phyloP scores from a whole-genome alignment of 2,888 invertebrate genomes.

The Drosophila pseudotalamancana region DNA sequence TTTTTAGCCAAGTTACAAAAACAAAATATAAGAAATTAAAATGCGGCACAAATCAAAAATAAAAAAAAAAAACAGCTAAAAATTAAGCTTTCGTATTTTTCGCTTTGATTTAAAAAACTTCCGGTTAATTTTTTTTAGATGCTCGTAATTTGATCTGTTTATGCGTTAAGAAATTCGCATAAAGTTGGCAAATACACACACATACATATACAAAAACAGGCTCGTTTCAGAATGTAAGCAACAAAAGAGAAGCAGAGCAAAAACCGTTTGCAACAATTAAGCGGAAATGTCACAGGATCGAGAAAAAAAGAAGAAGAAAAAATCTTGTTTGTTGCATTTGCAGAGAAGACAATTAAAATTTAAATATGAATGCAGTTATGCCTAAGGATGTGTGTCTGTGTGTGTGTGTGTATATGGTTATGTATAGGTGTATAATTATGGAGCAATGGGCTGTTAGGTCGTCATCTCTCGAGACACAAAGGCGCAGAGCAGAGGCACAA shows the following conservation, averaged over 20 bases:
- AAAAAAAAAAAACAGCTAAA: conserved; percentile 8
- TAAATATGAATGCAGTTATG: conserved; percentile 64
- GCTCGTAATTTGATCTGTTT: conserved; percentile 76
- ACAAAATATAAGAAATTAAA: not conserved
- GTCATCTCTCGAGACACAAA: conserved; percentile 62
- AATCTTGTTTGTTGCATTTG: conserved; percentile 54
- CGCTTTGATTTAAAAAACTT: conserved; percentile 66
- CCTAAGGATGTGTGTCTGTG: conserved; percentile 6
- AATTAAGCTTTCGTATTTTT: conserved; percentile 37
- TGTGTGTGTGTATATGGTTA: too few relatives aligned
- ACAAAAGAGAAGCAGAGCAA: conserved; percentile 12
- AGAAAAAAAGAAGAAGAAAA: not conserved
- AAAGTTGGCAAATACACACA: conserved; percentile 43
- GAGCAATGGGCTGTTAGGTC: conserved; percentile 26
- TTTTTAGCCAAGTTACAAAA: conserved; percentile 23
- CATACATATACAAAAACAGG: conserved; percentile 24
- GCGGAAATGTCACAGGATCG: conserved; percentile 66
- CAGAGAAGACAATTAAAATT: conserved; percentile 28
- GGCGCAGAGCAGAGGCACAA: conserved; percentile 48
- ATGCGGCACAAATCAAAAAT: not conserved
- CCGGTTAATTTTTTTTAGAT: conserved; percentile 55
- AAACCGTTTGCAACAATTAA: conserved; percentile 52
- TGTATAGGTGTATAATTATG: conserved; percentile 40
- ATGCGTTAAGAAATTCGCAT: conserved; percentile 65
- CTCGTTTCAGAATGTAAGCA: conserved; percentile 23